Percentiles rank a stretch among this genome's conserved stretches.
phyloP scores from a whole-genome alignment of 2,113 vertebrate species.

The Terrapene triunguis region DNA sequence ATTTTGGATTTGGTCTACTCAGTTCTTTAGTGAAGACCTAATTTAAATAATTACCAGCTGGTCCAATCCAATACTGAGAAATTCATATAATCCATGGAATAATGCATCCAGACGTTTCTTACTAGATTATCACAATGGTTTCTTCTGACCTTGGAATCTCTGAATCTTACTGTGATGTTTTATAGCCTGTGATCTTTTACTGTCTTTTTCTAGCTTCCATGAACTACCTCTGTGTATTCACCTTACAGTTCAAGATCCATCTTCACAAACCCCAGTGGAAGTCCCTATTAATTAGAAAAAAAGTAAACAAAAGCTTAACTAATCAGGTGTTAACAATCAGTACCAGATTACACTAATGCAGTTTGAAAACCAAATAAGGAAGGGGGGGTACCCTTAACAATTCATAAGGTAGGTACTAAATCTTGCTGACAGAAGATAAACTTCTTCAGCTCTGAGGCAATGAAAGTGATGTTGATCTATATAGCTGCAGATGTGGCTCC shows the following conservation, averaged over 20 bases:
- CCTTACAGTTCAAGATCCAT: constrained; percentile 2
- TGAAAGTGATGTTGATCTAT: constrained; percentile 80
- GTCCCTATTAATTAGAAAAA: constrained; percentile 39
- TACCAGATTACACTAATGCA: constrained; percentile 35
- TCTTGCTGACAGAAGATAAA: constrained; percentile 81
- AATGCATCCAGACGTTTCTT: neutral
- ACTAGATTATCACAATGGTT: neutral
- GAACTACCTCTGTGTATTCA: neutral
- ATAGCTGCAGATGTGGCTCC: constrained; percentile 77
- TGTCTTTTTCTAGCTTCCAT: neutral
- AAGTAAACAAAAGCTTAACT: constrained; percentile 39
- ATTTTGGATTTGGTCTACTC: neutral
- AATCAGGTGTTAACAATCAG: constrained; percentile 54
- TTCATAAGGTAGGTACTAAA: constrained; percentile 77
- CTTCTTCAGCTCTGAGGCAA: constrained; percentile 71
- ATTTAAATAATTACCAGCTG: neutral
- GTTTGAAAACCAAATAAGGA: constrained; percentile 50
- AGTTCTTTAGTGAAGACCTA: neutral
- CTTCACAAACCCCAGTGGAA: constrained; percentile 45
- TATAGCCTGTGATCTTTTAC: neutral
- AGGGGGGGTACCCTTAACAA: constrained; percentile 47
- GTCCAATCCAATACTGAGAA: neutral
- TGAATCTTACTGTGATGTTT: neutral
- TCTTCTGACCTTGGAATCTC: neutral
- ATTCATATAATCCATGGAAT: neutral